Percentiles rank a stretch among this genome's conserved stretches.
phyloP scores from a whole-genome alignment of 2,797 vertebrate genomes.

The Pygocentrus nattereri region DNA sequence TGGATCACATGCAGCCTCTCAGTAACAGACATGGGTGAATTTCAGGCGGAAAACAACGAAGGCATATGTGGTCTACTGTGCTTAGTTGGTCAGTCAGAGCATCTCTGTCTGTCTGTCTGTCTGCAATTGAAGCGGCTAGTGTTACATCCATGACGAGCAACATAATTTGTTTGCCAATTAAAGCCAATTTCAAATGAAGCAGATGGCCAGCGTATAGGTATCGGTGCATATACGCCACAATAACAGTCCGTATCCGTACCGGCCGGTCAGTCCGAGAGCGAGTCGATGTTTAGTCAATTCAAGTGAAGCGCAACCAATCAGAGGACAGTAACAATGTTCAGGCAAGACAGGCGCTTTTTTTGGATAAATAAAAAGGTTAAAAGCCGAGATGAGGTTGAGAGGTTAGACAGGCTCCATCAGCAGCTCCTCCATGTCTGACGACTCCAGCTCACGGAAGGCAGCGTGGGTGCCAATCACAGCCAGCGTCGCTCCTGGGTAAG shows the following conservation, averaged over 20 bases:
- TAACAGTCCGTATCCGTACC: background rate
- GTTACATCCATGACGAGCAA: background rate
- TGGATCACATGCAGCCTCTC: background rate
- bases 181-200: background rate
- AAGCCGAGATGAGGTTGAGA: constrained; percentile 14
- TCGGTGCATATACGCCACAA: background rate
- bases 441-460: constrained; percentile 86
- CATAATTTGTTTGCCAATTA: too few relatives aligned
- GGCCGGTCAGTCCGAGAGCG: constrained; percentile 7
- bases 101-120: background rate
- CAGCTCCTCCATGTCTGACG: constrained; percentile 81
- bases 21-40: constrained; percentile 22
- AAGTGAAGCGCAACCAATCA: constrained; percentile 9
- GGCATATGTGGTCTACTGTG: constrained; percentile 32
- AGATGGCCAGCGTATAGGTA: background rate
- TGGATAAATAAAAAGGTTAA: constrained; percentile 19
- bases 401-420: constrained; percentile 90
- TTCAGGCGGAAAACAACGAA: constrained; percentile 13
- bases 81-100: constrained; percentile 13
- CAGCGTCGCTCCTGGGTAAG: constrained; percentile 85
- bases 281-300: constrained; percentile 18
- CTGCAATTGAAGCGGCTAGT: background rate
- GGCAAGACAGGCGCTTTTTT: constrained; percentile 47
- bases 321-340: constrained; percentile 55
- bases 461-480: constrained; percentile 91